Conservation (phyloP, 2,888 invertebrate genomes). For the Heterodera filipjevi region DNA sequence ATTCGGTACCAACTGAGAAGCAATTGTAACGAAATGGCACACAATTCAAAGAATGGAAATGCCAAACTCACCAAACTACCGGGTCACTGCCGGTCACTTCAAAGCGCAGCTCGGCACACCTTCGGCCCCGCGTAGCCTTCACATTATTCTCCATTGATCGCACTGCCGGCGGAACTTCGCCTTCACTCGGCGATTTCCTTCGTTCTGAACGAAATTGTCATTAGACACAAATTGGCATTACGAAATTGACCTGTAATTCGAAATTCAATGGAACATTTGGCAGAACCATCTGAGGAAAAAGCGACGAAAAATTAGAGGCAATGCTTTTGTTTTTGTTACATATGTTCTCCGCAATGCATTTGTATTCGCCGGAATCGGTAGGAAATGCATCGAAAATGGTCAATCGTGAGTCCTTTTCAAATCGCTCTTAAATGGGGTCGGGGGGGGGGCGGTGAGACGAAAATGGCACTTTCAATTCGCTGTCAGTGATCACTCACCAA, state of each 20-base stretch:
- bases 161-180: conserved; percentile 37
- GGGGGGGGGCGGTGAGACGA: background rate
- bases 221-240: background rate
- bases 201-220: conserved; percentile 7
- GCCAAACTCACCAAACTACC: conserved; percentile 20
- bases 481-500: conserved; percentile 13
- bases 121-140: background rate
- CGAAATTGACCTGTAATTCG: conserved; percentile 28
- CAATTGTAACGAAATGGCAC: background rate
- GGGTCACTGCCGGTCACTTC: conserved; percentile 16
- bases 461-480: background rate
- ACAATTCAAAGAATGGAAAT: background rate
- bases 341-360: conserved; percentile 86
- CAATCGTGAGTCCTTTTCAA: conserved; percentile 43
- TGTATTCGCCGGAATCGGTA: conserved; percentile 77
- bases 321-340: conserved; percentile 67
- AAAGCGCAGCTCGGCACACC: conserved; percentile 24
- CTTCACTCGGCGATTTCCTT: conserved; percentile 38
- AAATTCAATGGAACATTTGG: conserved; percentile 92
- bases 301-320: background rate
- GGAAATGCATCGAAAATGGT: conserved; percentile 64
- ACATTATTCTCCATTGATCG: background rate
- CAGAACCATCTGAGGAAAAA: conserved; percentile 73
- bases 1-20: conserved; percentile 23
- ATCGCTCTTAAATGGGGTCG: conserved; percentile 1